Conservation (phyloP, 1,140 invertebrate genomes). For the Trichonephila inaurata region DNA sequence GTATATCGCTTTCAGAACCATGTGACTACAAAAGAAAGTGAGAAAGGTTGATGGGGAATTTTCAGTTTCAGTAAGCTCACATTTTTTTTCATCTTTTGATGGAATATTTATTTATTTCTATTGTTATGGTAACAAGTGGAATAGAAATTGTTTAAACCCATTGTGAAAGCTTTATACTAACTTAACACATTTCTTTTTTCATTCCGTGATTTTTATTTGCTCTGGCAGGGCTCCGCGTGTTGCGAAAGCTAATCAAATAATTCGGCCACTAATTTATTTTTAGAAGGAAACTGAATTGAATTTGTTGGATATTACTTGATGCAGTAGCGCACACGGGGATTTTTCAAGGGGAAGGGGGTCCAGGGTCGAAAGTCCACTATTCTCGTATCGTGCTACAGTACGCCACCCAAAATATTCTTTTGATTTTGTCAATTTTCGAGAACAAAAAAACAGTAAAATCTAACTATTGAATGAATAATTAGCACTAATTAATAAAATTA, state of each 20-base stretch:
- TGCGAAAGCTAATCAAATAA: background rate
- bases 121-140: constrained; percentile 41
- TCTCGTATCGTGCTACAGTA: no score
- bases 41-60: constrained; percentile 13
- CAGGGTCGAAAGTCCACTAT: no score
- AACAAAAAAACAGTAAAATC: no score
- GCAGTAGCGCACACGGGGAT: no score
- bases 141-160: background rate
- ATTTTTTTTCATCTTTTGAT: constrained; percentile 7
- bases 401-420: no score
- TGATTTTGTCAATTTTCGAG: no score
- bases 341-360: no score
- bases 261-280: background rate
- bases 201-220: background rate
- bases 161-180: background rate
- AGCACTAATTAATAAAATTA: no score
- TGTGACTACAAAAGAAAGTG: background rate
- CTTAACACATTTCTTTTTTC: background rate
- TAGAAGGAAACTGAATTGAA: background rate
- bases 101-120: constrained; percentile 32
- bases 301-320: no score
- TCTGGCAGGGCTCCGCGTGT: background rate
- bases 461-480: no score
- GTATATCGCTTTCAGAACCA: background rate
- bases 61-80: constrained; percentile 12